Base-by-base conservation (phyloP, 2,888 invertebrate species). In the Cantharis rufa region DNA sequence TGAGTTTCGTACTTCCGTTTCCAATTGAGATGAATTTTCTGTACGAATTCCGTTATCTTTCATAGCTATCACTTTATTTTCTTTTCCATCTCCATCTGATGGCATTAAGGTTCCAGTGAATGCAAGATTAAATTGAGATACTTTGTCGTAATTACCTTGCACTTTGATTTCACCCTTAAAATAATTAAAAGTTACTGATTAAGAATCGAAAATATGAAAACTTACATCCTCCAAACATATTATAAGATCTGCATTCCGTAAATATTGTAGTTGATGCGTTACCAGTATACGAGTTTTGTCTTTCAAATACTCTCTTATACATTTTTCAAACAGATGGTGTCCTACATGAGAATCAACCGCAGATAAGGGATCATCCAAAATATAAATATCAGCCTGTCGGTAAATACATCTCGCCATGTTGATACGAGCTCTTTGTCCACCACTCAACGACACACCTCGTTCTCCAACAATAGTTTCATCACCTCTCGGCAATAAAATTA, bases 341-440 rank as follows among this genome's bases (percentile, higher is more conserved):
- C 94, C 93, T 13, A 95, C 95, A 79, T 93, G 92, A 0, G 94
- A 90, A 86, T 95, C 95, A 0, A 95, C 94, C 0, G 94, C 94
- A 64, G 94, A 93, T 24, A 95, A 87, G 0, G 95, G 94, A 85
- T 95, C 95, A 82, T 95, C 94, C 66, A 95, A 86, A 48, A 95
- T 87, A 83, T 94, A 95, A 24, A 95, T 89, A 81, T 95, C 94
- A 0, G 94, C 93, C 80, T 93, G 90, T 81, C 94, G 69, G 82
- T 96, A 96, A 75, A 96, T 90, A 10, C 95, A 94, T 80, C 96
- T 89, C 0, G 94, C 94, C 32, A 96, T 88, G 85, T 93, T 94
- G 32, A 96, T 91, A 78, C 95, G 90, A 0, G 95, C 94, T 85
- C 92, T 91, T 87, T 95, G 95, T 15, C 95, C 95, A 10, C 95